Evolutionary conservation across 2,113 vertebrate genomes (phyloP), one percentile per base, ranked within the genome.

Genomic region (Haemorhous mexicanus): DNA sequence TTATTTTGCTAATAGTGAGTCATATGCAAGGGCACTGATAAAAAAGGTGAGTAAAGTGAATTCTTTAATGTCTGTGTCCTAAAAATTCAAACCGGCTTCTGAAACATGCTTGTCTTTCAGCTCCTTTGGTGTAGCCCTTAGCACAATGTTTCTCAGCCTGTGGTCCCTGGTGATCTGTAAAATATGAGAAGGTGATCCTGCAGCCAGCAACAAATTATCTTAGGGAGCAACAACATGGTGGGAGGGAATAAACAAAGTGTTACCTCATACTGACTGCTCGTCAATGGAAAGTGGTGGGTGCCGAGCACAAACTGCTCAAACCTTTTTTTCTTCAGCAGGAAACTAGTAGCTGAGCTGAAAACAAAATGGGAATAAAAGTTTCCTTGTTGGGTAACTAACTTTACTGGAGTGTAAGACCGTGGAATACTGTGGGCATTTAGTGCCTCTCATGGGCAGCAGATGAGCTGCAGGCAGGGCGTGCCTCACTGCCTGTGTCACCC

Each of bases 1-100:
- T 96, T 99, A 99, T 98, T 99, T 99, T 97, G 99, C 99, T 59
- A 99, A 99, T 97, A 98, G 98, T 26, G 99, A 99, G 53, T 97
- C 98, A 24, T 99, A 99, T 64, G 96, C 98, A 88, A 98, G 28
- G 83, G 94, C 98, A 24, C 98, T 99, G 80, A 99, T 98, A 91
- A 98, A 98, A 97, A 99, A 99, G 98, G 99, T 99, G 96, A 98
- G 97, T 93, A 55, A 89, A 96, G 66, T 33, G 55, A 74, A 82
- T 83, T 90, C 18, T 66, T 83, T 76, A 52, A 21, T 33, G 20
- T 64, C 41, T 78, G 11, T 68, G 58, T 90, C 28, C 49, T 80
- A 49, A 78, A 83, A 85, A 90, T 61, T 69, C 78, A 69, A 52
- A 59, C 17, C 87, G 32, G 16, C 16, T 80, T 82, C 76, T 73